A percentile compares a stretch with the other conserved stretches of the same genome.
These are phyloP conservation scores for Steinernema khuongi DNA, from an alignment of 1,140 invertebrate genomes.

Conservation along the genomic window DNA sequence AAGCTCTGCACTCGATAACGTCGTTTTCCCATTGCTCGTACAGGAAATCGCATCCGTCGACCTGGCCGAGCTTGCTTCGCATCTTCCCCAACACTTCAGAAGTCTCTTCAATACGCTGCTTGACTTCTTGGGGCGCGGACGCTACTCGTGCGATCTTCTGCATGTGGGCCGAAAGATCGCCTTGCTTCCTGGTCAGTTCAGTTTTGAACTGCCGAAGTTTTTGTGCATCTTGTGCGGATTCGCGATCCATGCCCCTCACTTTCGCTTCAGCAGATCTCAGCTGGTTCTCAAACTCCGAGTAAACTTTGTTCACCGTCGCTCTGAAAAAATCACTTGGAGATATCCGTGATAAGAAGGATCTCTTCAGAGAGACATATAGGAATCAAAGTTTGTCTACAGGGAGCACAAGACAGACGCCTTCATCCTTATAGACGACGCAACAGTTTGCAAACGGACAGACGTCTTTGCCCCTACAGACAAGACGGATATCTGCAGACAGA, in stretches of 20 bases:
- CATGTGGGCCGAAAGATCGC: neutral
- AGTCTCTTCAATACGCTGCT: neutral
- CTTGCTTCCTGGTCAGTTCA: neutral
- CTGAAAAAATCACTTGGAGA: too few species aligned
- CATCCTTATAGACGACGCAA: too few species aligned
- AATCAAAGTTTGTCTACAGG: too few species aligned
- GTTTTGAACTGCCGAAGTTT: neutral
- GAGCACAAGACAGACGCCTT: too few species aligned
- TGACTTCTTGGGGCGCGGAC: neutral
- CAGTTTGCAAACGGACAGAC: too few species aligned
- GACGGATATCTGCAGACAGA: too few species aligned
- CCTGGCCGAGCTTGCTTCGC: neutral
- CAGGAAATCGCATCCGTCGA: neutral
- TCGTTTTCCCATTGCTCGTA: slow-evolving; percentile 28
- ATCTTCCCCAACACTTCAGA: neutral
- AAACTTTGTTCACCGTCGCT: neutral
- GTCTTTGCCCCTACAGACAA: too few species aligned
- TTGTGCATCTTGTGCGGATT: neutral
- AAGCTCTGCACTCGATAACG: slow-evolving; percentile 15
- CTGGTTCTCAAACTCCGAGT: neutral
- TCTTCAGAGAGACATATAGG: too few species aligned
- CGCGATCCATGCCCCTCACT: neutral
- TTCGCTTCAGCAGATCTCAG: neutral
- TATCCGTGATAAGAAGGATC: too few species aligned
- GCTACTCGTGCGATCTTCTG: neutral